Percentiles rank a stretch among this genome's conserved stretches.
Conservation (phyloP, 2,888 invertebrate genomes). For the Galeruca laticollis region DNA sequence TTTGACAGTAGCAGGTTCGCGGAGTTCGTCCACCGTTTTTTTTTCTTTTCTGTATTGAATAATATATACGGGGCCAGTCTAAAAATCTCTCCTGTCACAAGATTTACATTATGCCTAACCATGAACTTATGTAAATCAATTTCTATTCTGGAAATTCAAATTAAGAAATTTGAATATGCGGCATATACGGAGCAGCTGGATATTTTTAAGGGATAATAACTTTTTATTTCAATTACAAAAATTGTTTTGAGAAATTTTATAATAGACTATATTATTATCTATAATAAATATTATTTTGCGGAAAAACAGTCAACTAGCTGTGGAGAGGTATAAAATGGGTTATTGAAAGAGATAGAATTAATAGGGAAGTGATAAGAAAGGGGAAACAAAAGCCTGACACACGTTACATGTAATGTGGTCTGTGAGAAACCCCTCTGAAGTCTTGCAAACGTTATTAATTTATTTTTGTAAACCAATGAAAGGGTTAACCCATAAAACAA, state of each 20-base stretch:
- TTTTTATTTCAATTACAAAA: neutral
- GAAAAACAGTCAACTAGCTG: too few relatives aligned
- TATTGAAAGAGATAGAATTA: too few relatives aligned
- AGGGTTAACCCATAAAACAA: too few relatives aligned
- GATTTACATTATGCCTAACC: conserved; percentile 45
- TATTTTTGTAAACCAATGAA: too few relatives aligned
- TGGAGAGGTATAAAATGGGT: too few relatives aligned
- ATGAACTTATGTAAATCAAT: conserved; percentile 58
- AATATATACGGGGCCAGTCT: conserved; percentile 14
- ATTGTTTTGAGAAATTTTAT: neutral
- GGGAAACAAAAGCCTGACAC: too few relatives aligned
- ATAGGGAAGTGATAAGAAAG: too few relatives aligned
- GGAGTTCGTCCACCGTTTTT: conserved; percentile 31
- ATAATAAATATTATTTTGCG: too few relatives aligned
- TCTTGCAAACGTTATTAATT: too few relatives aligned
- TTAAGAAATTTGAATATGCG: conserved; percentile 54
- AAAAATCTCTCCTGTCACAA: conserved; percentile 7
- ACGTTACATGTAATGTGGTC: too few relatives aligned
- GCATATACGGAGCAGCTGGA: neutral
- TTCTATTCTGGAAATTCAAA: conserved; percentile 58
- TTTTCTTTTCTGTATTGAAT: neutral
- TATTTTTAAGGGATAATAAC: neutral
- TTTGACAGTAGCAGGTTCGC: conserved; percentile 42
- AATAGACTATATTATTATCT: too few relatives aligned
- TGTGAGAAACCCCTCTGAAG: too few relatives aligned